Evolutionary conservation across 2,888 invertebrate species (phyloP), one percentile per base, ranked within the genome.

Genomic region (Sylvicola fuscatus): DNA sequence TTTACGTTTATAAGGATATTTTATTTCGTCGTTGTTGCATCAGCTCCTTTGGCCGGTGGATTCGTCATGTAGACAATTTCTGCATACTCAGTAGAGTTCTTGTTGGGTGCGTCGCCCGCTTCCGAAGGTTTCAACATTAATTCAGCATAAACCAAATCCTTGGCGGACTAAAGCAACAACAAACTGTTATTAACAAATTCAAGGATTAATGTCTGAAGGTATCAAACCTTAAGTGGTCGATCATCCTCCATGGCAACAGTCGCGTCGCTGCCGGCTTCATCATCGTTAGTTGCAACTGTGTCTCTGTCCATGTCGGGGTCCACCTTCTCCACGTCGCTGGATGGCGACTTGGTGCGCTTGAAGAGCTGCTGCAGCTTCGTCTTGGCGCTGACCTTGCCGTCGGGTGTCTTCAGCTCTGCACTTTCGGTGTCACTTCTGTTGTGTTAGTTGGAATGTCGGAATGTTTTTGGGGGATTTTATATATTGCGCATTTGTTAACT

Each of bases 11-110:
- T n/a, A n/a, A n/a, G n/a, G n/a, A n/a, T n/a, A n/a, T n/a, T n/a
- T n/a, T n/a, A n/a, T n/a, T n/a, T n/a, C n/a, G n/a, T 21, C 21
- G 21, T 21, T 4, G 21, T 21, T 8, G 21, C 21, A 21, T 21
- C 21, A 4, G 8, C 21, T 21, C 32, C 17, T 47, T 50, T 28
- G 55, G 49, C 21, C 49, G 45, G 14, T 49, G 48, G 3, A 58
- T 56, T 37, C 56, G 56, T 11, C 58, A 5, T 13, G 29, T 82
- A 82, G 1, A 82, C 70, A 37, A 84, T 84, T 54, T 83, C 83
- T 0, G 83, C 83, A 53, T 84, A 83, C 47, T 76, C 76, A 3
- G 75, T 76, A 49, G 71, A 68, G 43, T 72, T 75, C 2, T 74
- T 70, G 27, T 52, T 48, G 54, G 60, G 33, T 56, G 51, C 27